Evolutionary conservation across 2,113 vertebrate genomes (phyloP), one percentile per base, ranked within the genome.

Genomic region (Struthio camelus): DNA sequence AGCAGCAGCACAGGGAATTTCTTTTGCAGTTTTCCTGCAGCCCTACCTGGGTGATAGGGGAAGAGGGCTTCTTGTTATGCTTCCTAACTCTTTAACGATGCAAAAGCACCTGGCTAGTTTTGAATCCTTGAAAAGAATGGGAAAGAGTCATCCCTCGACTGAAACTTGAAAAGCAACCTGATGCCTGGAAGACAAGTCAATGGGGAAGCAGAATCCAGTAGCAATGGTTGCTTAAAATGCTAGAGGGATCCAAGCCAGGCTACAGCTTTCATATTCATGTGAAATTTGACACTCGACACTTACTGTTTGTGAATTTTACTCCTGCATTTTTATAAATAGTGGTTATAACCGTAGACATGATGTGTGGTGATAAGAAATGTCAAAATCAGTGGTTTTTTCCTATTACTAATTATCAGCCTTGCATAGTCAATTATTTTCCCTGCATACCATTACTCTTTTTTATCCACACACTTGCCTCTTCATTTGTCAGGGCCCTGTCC

Each of bases 371-470:
- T 91, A 30, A 89, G 50, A 30, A 93, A 42, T 51, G 67, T 77
- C 81, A 89, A 38, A 89, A 78, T 64, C 6, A 0, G 69, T 76
- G 69, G 11, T 42, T 65, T 23, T 93, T 93, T 91, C 76, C 72
- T 46, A 2, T 84, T 78, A 61, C 87, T 91, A 94, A 94, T 78
- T 95, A 81, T 72, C 73, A 51, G 1, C 16, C 73, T 80, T 84
- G 56, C 56, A 42, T 11, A 72, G 54, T 64, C 65, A 91, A 7
- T 87, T 94, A 86, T 95, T 97, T 94, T 86, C 59, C n/a, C 77
- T 91, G 89, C 22, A 61, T 93, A 85, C 82, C 40, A 22, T 50
- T 75, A 36, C 75, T 80, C 82, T 40, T 67, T 67, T 62, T 80
- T 90, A 71, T 8, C 62, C 62, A 24, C 40, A 66, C 20, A 2